Evolutionary conservation across 2,797 vertebrate genomes (phyloP).

Genomic region (Cossypha heuglini): DNA sequence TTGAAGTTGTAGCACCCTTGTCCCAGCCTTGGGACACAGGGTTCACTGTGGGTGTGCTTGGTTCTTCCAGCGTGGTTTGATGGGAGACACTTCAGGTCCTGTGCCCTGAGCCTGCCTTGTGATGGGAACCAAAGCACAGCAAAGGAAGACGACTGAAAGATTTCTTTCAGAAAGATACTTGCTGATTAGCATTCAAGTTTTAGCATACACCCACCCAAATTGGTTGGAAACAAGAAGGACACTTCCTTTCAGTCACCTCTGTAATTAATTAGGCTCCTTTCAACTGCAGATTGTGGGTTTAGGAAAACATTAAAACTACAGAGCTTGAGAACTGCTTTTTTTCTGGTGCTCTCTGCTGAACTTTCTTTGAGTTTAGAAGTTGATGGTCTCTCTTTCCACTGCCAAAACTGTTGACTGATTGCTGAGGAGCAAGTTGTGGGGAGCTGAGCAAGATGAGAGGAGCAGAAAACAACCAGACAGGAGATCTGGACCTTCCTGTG

Average conservation of each 20-base stretch:
- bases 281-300: slow-evolving; percentile 6
- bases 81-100: neutral
- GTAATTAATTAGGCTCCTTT: neutral
- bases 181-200: neutral
- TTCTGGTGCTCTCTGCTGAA: neutral
- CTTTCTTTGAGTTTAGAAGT: neutral
- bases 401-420: slow-evolving; percentile 59
- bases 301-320: neutral
- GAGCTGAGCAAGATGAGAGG: slow-evolving; percentile 32
- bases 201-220: neutral
- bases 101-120: neutral
- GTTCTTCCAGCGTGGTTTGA: neutral
- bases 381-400: slow-evolving; percentile 33
- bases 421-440: slow-evolving; percentile 5
- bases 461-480: slow-evolving; percentile 40
- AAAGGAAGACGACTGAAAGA: neutral
- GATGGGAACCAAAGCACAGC: neutral
- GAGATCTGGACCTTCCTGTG: slow-evolving; percentile 38
- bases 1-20: neutral
- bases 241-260: neutral
- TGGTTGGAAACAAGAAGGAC: neutral
- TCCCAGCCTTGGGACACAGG: neutral
- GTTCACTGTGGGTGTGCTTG: neutral
- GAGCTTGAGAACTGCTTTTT: neutral
- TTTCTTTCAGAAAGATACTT: neutral